Percentiles rank a stretch among this genome's conserved stretches.
Evolutionary conservation across 1,140 invertebrate species (phyloP).

Genomic region (Sitobion miscanthi): DNA sequence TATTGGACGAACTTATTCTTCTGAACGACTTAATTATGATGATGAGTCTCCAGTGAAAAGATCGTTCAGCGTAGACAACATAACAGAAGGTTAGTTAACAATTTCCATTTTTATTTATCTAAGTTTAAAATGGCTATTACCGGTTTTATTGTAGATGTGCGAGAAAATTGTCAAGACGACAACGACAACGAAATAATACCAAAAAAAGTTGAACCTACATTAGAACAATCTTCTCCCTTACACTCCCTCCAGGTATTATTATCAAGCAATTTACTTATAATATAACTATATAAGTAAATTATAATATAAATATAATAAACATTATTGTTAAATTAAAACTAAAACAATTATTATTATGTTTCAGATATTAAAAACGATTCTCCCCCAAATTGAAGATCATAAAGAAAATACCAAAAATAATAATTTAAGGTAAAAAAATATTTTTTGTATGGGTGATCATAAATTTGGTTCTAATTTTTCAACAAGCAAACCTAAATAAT

Average conservation of each 20-base stretch:
- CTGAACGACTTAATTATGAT: slow-evolving; percentile 34
- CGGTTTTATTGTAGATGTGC: slow-evolving; percentile 23
- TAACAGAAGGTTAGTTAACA: slow-evolving; percentile 40
- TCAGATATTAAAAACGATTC: slow-evolving; percentile 46
- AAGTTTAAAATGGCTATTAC: not conserved
- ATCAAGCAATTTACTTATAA: not conserved
- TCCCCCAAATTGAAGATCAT: slow-evolving; percentile 26
- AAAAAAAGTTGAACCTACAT: slow-evolving; percentile 30
- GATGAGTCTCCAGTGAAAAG: not conserved
- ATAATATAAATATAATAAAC: not conserved
- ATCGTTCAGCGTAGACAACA: slow-evolving; percentile 51
- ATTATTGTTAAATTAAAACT: not conserved
- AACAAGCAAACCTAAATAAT: not conserved
- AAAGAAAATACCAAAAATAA: not conserved
- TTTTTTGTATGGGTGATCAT: not conserved
- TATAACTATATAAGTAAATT: no score
- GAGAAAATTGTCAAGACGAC: slow-evolving; percentile 24
- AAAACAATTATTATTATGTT: not conserved
- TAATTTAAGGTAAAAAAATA: not conserved
- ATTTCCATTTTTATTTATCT: not conserved
- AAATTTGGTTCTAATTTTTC: not conserved
- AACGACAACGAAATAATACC: not conserved
- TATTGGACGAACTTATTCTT: slow-evolving; percentile 30
- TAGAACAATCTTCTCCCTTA: slow-evolving; percentile 45
- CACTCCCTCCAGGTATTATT: slow-evolving; percentile 43